phyloP scores from a whole-genome alignment of 2,888 invertebrate genomes.

The Tenthredo scrophulariae region DNA sequence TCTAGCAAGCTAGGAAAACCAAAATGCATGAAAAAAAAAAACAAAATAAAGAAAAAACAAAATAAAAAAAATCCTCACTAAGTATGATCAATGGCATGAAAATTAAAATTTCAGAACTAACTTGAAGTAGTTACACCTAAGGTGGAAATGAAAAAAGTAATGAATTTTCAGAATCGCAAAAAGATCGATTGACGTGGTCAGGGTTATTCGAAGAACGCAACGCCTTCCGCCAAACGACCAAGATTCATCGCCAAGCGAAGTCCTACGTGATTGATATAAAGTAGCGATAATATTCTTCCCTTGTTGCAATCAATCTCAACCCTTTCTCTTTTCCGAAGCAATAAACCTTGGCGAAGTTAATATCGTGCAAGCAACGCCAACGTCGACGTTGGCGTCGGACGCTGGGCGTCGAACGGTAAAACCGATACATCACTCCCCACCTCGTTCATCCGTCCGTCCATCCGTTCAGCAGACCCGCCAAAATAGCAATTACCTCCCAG shows the following conservation, averaged over 20 bases:
- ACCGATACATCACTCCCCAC: conserved; percentile 74
- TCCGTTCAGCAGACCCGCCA: conserved; percentile 72
- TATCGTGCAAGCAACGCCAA: conserved; percentile 59
- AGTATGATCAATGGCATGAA: neutral
- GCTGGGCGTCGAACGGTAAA: conserved; percentile 63
- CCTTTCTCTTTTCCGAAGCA: conserved; percentile 57
- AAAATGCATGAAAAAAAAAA: conserved; percentile 62
- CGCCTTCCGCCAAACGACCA: conserved; percentile 41
- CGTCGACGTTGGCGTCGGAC: conserved; percentile 34
- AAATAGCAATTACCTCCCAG: conserved; percentile 77
- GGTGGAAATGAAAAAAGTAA: neutral
- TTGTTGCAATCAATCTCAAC: conserved; percentile 54
- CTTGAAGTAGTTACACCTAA: neutral
- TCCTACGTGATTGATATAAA: conserved; percentile 52
- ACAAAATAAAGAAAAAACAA: conserved; percentile 67
- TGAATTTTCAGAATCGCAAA: neutral
- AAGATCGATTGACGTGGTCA: conserved; percentile 37
- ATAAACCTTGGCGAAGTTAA: conserved; percentile 65
- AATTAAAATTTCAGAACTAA: neutral
- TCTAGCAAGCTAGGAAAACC: neutral
- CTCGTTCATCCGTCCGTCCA: conserved; percentile 61
- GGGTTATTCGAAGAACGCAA: conserved; percentile 25
- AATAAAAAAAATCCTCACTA: too few species aligned
- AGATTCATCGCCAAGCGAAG: conserved; percentile 46
- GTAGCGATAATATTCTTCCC: conserved; percentile 54